Evolutionary conservation across 2,888 invertebrate genomes (phyloP).

Genomic region (Trissolcus brochymenae): DNA sequence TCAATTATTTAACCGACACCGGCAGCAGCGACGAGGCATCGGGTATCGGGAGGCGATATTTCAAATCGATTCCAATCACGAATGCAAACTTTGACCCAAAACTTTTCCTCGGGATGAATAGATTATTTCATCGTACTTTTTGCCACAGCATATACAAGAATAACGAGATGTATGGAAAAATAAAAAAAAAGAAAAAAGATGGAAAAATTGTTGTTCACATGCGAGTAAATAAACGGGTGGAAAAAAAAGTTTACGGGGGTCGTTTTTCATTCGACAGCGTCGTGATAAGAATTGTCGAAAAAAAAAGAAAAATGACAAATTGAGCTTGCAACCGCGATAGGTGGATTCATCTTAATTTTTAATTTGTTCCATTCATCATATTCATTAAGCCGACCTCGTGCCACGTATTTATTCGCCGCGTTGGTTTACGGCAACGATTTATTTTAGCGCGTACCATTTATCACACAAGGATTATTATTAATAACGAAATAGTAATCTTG

Average conservation of each 20-base stretch:
- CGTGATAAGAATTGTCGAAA: too few species aligned
- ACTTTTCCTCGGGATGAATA: slow-evolving; percentile 17
- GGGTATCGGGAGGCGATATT: slow-evolving; percentile 44
- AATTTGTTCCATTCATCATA: background rate
- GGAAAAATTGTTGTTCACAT: too few species aligned
- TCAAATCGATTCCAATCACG: slow-evolving; percentile 53
- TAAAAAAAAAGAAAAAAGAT: too few species aligned
- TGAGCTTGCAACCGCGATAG: too few species aligned
- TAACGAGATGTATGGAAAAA: too few species aligned
- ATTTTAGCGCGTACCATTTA: slow-evolving; percentile 5
- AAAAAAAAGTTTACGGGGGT: too few species aligned
- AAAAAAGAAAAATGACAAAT: too few species aligned
- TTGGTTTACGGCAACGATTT: background rate
- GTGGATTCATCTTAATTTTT: background rate
- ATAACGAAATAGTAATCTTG: slow-evolving; percentile 24
- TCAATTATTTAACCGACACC: slow-evolving; percentile 54
- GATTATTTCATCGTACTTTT: slow-evolving; percentile 14
- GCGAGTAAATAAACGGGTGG: too few species aligned
- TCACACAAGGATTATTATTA: slow-evolving; percentile 19
- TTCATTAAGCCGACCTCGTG: too few species aligned
- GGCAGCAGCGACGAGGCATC: slow-evolving; percentile 39
- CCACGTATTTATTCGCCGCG: too few species aligned
- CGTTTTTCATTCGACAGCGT: background rate
- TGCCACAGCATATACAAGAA: background rate
- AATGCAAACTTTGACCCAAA: slow-evolving; percentile 36